Percentiles rank a stretch among this genome's conserved stretches.
Evolutionary conservation across 1,140 invertebrate species (phyloP).

Genomic region (Eriosoma lanigerum): DNA sequence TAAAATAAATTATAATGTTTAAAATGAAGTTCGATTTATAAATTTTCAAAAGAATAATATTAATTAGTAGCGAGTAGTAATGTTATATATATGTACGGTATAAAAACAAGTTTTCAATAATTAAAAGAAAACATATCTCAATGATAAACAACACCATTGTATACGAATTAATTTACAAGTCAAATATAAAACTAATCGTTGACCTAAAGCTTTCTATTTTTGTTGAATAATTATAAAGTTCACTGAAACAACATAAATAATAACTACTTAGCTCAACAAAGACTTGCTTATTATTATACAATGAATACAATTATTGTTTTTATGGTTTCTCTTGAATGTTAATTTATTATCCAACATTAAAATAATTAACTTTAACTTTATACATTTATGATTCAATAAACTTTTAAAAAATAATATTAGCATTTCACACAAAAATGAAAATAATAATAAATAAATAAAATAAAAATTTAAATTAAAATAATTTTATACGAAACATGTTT

Average conservation of each 20-base stretch:
- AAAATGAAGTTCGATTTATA: no score
- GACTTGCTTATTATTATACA: slow-evolving; percentile 8
- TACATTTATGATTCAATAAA: not conserved
- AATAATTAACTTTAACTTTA: slow-evolving; percentile 11
- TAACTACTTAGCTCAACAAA: not conserved
- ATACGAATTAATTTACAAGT: slow-evolving; percentile 31
- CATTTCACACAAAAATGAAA: not conserved
- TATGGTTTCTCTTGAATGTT: not conserved
- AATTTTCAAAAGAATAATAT: no score
- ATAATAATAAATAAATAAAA: no score
- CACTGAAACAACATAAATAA: slow-evolving; percentile 8
- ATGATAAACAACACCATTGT: not conserved
- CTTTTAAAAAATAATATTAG: not conserved
- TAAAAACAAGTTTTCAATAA: not conserved
- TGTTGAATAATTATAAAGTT: slow-evolving; percentile 20
- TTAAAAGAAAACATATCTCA: not conserved
- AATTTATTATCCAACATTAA: slow-evolving; percentile 9
- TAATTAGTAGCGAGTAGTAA: no score
- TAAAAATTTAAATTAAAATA: no score
- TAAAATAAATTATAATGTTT: no score
- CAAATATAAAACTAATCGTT: slow-evolving; percentile 7
- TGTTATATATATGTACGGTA: no score
- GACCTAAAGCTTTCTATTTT: not conserved
- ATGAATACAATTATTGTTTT: slow-evolving; percentile 27
- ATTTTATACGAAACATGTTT: no score